Evolutionary conservation across 2,113 vertebrate species (phyloP), one percentile per base, ranked within the genome.

Genomic region (Ptychochromis oligacanthus): DNA sequence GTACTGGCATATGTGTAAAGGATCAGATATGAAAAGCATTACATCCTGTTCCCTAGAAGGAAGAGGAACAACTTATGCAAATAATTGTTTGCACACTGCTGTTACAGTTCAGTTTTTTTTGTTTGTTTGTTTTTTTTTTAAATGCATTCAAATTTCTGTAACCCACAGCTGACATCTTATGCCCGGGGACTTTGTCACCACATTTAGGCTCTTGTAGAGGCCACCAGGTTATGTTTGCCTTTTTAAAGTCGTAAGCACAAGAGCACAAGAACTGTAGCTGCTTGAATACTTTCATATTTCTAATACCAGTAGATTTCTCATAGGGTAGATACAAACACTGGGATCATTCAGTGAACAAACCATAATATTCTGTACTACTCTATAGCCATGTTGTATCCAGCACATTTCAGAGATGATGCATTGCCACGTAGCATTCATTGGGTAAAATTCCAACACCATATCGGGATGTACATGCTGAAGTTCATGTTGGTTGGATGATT

Each of bases 11-110:
- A 9, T 54, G 26, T 22, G 24, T 81, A 12, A 77, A 4, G 54
- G 13, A 17, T 56, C 12, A 49, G 2, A 59, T 38, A 78, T 79
- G 28, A 60, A 36, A 62, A 80, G 22, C 40, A 14, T 11, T n/a
- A 10, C 55, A 76, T 75, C 62, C 62, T 77, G 57, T 87, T 87
- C 82, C 58, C 15, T 40, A 24, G 5, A 24, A 55, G 14, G 4
- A 86, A 84, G 85, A 88, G 77, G 83, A 91, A 86, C 75, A 61
- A 31, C 5, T 49, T 38, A 74, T 84, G 78, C n/a, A 81, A 81
- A 81, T 83, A 22, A 54, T 10, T 56, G n/a, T 87, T 82, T 83
- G n/a, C 1, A 7, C 70, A 77, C 60, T 59, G 22, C 1, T n/a
- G 4, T 38, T 26, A 43, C 22, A 74, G 58, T 24, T 49, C 22